Evolutionary conservation across 2,888 invertebrate genomes (phyloP).

Genomic region (Melinaea marsaeus): DNA sequence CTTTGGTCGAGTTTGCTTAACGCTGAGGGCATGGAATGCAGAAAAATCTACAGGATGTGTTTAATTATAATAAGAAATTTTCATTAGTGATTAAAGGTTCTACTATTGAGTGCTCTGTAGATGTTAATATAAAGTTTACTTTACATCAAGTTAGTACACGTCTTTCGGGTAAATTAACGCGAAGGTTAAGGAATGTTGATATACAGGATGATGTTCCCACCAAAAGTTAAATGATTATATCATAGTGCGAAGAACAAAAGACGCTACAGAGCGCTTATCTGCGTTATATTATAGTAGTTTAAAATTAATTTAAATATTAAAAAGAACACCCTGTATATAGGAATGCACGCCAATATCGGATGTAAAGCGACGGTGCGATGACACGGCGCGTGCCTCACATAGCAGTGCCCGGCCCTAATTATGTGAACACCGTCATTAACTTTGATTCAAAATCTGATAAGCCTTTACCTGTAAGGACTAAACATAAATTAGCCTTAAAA

Average conservation of each 20-base stretch:
- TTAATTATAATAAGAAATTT: not conserved
- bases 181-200: slow-evolving; percentile 29
- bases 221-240: not conserved
- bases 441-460: slow-evolving; percentile 28
- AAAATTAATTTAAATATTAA: not conserved
- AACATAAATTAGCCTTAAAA: not conserved
- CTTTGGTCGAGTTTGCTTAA: slow-evolving; percentile 28
- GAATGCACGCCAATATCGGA: slow-evolving; percentile 43
- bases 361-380: slow-evolving; percentile 37
- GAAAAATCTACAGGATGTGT: slow-evolving; percentile 2
- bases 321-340: slow-evolving; percentile 38
- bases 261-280: not conserved
- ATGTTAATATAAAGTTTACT: not conserved
- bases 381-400: slow-evolving; percentile 38
- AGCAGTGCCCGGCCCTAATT: slow-evolving; percentile 31
- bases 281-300: not conserved
- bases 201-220: slow-evolving; percentile 24
- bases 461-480: not conserved
- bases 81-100: not conserved
- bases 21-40: slow-evolving; percentile 11
- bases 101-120: not conserved
- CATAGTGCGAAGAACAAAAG: slow-evolving; percentile 3
- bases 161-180: slow-evolving; percentile 17
- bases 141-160: too few relatives aligned
- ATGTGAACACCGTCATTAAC: slow-evolving; percentile 32